Evolutionary conservation across 2,888 invertebrate species (phyloP).

Genomic region (Schizotus pectinicornis): DNA sequence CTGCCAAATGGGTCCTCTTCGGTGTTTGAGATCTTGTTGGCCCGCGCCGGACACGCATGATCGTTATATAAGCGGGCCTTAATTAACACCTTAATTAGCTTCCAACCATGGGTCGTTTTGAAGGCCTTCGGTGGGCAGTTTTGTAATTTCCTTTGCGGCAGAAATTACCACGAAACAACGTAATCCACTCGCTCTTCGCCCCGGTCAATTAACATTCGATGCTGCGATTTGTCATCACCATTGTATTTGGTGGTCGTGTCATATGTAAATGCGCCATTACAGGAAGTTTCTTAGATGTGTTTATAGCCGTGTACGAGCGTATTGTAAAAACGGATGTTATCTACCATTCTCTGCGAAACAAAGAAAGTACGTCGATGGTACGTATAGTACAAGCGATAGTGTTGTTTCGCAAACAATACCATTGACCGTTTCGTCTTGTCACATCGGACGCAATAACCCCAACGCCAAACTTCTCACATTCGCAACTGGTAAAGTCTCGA

Average conservation of each 20-base stretch:
- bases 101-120: too few relatives aligned
- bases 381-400: not conserved
- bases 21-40: not conserved
- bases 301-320: conserved; percentile 17
- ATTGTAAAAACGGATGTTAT: conserved; percentile 21
- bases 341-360: conserved; percentile 22
- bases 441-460: too few relatives aligned
- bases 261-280: conserved; percentile 17
- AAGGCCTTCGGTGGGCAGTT: conserved; percentile 2
- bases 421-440: conserved; percentile 19
- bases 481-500: too few relatives aligned
- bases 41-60: conserved; percentile 1
- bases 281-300: conserved; percentile 22
- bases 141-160: conserved; percentile 20
- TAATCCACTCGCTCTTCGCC: not conserved
- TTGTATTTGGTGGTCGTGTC: conserved; percentile 19
- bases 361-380: conserved; percentile 13
- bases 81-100: too few relatives aligned
- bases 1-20: not conserved
- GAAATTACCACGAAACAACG: conserved; percentile 11
- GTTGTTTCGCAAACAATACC: conserved; percentile 16
- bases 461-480: too few relatives aligned
- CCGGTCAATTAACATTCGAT: conserved; percentile 16
- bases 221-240: conserved; percentile 12
- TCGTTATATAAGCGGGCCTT: too few relatives aligned